Percentiles rank a stretch among this genome's conserved stretches.
Evolutionary conservation across 1,140 invertebrate species (phyloP).

Genomic region (Brachionus sp.): DNA sequence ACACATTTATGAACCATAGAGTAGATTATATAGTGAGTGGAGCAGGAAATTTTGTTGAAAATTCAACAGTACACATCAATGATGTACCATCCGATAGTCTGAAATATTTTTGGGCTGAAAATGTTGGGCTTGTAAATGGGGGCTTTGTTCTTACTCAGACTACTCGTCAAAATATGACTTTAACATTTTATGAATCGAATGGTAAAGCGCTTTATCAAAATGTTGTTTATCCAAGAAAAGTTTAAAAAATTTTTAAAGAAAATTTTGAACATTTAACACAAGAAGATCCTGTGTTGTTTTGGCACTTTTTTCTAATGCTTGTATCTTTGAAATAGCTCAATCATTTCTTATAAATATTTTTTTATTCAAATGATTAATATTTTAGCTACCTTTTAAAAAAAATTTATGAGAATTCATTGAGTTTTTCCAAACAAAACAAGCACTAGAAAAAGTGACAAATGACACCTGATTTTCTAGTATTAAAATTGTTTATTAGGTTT

Average conservation of each 20-base stretch:
- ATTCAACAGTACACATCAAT: conserved; percentile 50
- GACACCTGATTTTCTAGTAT: too few species aligned
- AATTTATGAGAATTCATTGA: too few species aligned
- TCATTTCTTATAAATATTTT: too few species aligned
- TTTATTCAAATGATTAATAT: too few species aligned
- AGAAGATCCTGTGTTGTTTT: too few species aligned
- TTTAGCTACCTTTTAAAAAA: too few species aligned
- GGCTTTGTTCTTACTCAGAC: conserved; percentile 57
- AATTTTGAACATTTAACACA: neutral
- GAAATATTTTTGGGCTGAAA: conserved; percentile 57
- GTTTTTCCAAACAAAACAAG: too few species aligned
- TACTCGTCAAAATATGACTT: conserved; percentile 53
- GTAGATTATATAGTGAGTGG: conserved; percentile 59
- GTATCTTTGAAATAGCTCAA: too few species aligned
- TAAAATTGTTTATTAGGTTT: too few species aligned
- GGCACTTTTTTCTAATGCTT: too few species aligned
- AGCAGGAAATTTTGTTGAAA: conserved; percentile 57
- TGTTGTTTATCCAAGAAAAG: conserved; percentile 49
- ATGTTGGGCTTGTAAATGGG: conserved; percentile 49
- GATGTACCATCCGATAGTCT: conserved; percentile 52
- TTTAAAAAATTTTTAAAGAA: neutral
- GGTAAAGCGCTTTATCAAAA: conserved; percentile 50
- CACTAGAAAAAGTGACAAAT: too few species aligned
- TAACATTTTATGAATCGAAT: conserved; percentile 53
- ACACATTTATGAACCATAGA: conserved; percentile 47